Base-by-base conservation (phyloP, 2,888 invertebrate genomes). In the Melieria crassipennis region DNA sequence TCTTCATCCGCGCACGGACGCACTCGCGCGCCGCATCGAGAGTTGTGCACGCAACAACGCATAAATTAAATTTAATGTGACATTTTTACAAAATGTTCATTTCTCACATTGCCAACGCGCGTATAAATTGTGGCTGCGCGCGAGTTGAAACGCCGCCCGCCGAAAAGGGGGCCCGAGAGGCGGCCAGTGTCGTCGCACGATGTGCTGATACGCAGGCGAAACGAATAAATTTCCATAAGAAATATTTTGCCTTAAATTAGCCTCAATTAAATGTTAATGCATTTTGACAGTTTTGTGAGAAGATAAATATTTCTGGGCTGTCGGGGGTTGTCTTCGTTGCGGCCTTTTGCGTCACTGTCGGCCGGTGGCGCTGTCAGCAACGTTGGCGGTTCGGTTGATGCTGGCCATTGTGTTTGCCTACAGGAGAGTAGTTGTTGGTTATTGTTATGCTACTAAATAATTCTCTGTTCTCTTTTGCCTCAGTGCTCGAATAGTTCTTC, bases 181-280 rank as follows among this genome's bases (percentile, higher is more conserved):
- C 30, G 13, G 43, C 13, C n/a, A 55, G 52, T 64, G 58, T 30
- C 30, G 30, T 30, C 30, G 30, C 30, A 30, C 30, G 30, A 30
- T 30, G 30, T 30, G 2, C 60, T n/a, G n/a, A 5, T 65, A 13
- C 43, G 5, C 65, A 7, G n/a, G 42, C 52, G 30, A 71, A 67
- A 60, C 61, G 69, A 63, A 73, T 73, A 75, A 65, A 73, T 75
- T 72, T 74, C 65, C 74, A 77, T 72, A 77, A 82, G 80, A 83
- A 83, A 83, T 82, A 82, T 83, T 83, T 84, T 80, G 84, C 83
- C 78, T 77, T 76, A 76, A 78, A 77, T 78, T 77, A 85, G 85
- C 85, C 85, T 85, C 85, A 85, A 85, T 85, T 84, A 84, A 84
- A 85, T 85, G 84, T 85, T 85, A 85, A 85, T 85, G 84, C 84